These are phyloP conservation scores for Grammatotria lemairii DNA, from an alignment of 2,113 vertebrate species.

Conservation along the genomic window DNA sequence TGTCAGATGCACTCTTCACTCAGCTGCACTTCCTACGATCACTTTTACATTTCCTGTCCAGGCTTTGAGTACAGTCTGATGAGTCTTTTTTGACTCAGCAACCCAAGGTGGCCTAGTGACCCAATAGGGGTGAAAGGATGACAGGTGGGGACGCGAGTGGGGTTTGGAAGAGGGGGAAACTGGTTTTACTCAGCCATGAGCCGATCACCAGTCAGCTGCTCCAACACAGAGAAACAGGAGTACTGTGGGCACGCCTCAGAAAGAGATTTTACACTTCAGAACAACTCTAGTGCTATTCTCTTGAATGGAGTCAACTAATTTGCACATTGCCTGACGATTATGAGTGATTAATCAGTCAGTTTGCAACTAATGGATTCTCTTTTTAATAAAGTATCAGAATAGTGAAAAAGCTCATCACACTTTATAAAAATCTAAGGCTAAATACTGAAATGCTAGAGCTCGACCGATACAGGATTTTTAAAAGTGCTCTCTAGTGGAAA, in stretches of 20 bases:
- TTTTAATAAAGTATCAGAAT: neutral
- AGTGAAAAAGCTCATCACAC: neutral
- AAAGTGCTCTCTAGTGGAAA: neutral
- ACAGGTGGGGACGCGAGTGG: neutral
- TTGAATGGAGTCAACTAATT: neutral
- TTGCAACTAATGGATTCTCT: neutral
- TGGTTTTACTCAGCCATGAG: neutral
- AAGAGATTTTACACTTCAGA: neutral
- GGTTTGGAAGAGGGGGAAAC: neutral
- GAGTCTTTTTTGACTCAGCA: neutral
- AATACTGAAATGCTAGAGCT: neutral
- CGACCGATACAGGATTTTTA: neutral
- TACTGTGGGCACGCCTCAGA: neutral
- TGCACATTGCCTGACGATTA: rapidly evolving
- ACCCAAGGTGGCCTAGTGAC: constrained; percentile 4
- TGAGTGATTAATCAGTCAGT: neutral
- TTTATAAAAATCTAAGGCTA: too few species aligned
- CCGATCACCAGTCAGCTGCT: neutral
- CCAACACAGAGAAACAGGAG: neutral
- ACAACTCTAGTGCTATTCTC: neutral
- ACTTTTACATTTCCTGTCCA: neutral
- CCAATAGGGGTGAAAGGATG: neutral
- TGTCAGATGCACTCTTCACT: neutral
- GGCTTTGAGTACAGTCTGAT: neutral
- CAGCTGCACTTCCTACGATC: constrained; percentile 6